Evolutionary conservation across 2,113 vertebrate genomes (phyloP), one percentile per base, ranked within the genome.

Genomic region (Salminus brasiliensis): DNA sequence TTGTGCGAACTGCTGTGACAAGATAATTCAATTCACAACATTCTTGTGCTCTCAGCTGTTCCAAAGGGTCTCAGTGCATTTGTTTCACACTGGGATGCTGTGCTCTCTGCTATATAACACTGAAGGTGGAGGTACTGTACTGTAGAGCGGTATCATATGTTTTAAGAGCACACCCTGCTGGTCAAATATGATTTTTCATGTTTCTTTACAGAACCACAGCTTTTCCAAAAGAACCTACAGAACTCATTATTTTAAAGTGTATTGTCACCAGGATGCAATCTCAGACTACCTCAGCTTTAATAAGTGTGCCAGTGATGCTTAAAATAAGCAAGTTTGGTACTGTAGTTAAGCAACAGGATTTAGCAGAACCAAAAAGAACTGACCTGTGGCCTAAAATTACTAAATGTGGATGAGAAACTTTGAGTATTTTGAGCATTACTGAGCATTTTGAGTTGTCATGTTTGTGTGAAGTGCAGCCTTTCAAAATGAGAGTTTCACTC

Each of bases 1-100:
- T 52, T 53, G 32, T 53, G 29, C 16, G 53, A 72, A 71, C 25
- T 16, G 41, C 67, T 25, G 67, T 32, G 66, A 32, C 66, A 71
- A 65, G 55, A 45, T 43, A 69, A 76, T n/a, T 5, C 45, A 41
- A 60, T 29, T 15, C 27, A 15, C 34, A 11, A 59, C 41, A 12
- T 57, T 66, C 16, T 16, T 25, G 41, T 52, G 43, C 21, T 49
- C 18, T 21, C 47, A 49, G 12, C 47, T 49, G 47, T 27, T 49
- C 7, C 52, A 55, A 55, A 55, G 52, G 9, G 21, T 55, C 10
- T 55, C 16, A 25, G 52, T 16, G 18, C 18, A n/a, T 52, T 52
- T 52, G 47, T 52, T 16, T 18, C 47, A 18, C 47, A 18, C 15
- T 18, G 47, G 16, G 47, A 49, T 21, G 47, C 47, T 3, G 47